Base-by-base conservation (phyloP, 2,113 vertebrate species). In the Thryonomys swinderianus region DNA sequence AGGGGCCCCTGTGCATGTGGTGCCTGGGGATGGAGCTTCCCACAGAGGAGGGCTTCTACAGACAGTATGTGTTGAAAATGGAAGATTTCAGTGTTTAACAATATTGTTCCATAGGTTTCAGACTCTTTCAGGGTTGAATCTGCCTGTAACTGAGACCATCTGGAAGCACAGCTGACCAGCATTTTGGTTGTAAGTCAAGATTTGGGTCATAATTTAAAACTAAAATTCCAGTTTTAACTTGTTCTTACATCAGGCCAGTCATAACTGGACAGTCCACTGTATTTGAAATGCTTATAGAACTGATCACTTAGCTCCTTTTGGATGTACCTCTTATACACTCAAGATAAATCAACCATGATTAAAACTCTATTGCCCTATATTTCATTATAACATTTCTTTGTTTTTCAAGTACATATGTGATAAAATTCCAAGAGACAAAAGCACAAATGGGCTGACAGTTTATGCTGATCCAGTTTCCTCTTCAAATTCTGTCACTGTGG, bases 11-110 rank as follows among this genome's bases (percentile, higher is more conserved):
- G 6, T 61, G 5, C 11, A 79, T n/a, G 42, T 48, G 20, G 45
- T 1, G 25, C n/a, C 11, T 13, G 12, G 23, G 17, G 8, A 8
- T 48, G 4, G 1, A 20, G 4, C 5, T 48, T 20, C 55, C 25
- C 37, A 17, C 25, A 87, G 51, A 57, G 37, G 16, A 42, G 25
- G n/a, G 14, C 17, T 55, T 53, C 80, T n/a, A 23, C 9, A 25
- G 37, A 23, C 21, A 53, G 17, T 25, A 16, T 27, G 11, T 74
- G 32, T 8, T n/a, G n/a, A 12, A 20, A n/a, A 23, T 6, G 42
- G 69, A 42, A 14, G 42, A 27, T 73, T 42, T 73, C 37, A 45
- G 23, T 27, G 45, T 73, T 73, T 37, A 45, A 45, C 9, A 21
- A 73, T 27, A 45, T 23, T 45, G 37, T 73, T 42, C 11, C 23